These are phyloP conservation scores for Drosophila ironensis DNA, from an alignment of 1,140 invertebrate genomes.

Conservation along the genomic window DNA sequence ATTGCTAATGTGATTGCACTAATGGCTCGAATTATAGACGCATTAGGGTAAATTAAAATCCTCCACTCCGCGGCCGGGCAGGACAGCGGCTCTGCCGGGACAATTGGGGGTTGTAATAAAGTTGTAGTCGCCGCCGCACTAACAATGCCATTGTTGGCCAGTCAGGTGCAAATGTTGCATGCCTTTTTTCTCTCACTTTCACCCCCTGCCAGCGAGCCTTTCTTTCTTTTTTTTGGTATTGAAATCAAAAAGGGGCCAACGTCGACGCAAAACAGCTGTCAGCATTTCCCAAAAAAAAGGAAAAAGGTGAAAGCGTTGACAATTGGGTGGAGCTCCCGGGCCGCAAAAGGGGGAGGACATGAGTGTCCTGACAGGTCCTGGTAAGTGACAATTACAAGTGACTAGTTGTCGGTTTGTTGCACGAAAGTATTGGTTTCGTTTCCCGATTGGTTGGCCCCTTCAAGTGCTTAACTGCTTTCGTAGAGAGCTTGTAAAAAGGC, in stretches of 20 bases:
- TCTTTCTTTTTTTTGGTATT: slow-evolving; percentile 4
- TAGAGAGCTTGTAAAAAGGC: no score
- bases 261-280: slow-evolving; percentile 61
- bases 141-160: slow-evolving; percentile 60
- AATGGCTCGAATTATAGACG: slow-evolving; percentile 81
- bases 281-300: slow-evolving; percentile 38
- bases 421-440: slow-evolving; percentile 32
- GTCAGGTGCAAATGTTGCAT: slow-evolving; percentile 66
- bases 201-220: no score
- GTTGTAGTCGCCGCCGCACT: slow-evolving; percentile 49
- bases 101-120: slow-evolving; percentile 44
- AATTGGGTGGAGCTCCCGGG: slow-evolving; percentile 34
- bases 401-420: slow-evolving; percentile 25
- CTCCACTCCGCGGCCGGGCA: slow-evolving; percentile 37
- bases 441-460: slow-evolving; percentile 19
- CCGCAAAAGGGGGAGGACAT: not conserved
- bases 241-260: slow-evolving; percentile 25
- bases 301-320: slow-evolving; percentile 26
- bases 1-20: slow-evolving; percentile 80
- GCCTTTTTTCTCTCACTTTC: slow-evolving; percentile 1
- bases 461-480: no score
- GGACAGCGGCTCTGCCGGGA: not conserved
- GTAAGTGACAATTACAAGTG: slow-evolving; percentile 37
- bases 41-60: slow-evolving; percentile 81
- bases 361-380: no score